These are phyloP conservation scores for Sebastes ruberrimus DNA, from an alignment of 2,797 vertebrate species.

Conservation along the genomic window DNA sequence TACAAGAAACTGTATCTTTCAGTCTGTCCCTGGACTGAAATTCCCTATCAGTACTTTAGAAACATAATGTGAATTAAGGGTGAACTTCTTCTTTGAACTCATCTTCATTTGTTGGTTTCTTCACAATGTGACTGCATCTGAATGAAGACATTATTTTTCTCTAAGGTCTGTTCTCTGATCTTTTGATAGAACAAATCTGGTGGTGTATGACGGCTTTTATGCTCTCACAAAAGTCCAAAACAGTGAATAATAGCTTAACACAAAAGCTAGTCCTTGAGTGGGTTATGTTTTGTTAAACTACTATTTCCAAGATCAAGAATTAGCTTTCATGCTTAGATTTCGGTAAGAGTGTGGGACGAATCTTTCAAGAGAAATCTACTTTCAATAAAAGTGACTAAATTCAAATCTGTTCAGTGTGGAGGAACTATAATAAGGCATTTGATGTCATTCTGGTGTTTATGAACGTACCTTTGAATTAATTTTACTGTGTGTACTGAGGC, in stretches of 20 bases:
- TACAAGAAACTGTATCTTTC: neutral
- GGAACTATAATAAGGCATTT: neutral
- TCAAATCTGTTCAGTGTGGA: neutral
- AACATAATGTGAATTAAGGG: neutral
- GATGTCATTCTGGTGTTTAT: slow-evolving; percentile 8
- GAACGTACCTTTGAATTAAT: slow-evolving; percentile 27
- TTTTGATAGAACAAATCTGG: neutral
- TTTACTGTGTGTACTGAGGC: slow-evolving; percentile 25
- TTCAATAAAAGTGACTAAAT: neutral
- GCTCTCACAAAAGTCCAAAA: neutral
- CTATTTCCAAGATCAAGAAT: neutral
- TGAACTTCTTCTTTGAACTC: neutral
- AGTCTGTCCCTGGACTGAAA: neutral
- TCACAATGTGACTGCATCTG: neutral
- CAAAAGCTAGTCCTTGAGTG: neutral
- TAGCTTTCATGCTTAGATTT: neutral
- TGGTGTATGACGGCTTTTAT: neutral
- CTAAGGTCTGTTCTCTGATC: neutral
- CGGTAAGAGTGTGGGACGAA: neutral
- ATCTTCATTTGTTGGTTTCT: neutral
- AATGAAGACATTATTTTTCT: neutral
- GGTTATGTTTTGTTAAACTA: neutral
- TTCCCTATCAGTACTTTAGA: neutral
- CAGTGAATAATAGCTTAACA: neutral
- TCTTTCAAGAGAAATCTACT: neutral